Base-by-base conservation (phyloP, 2,888 invertebrate genomes). In the Nasonia oneida region DNA sequence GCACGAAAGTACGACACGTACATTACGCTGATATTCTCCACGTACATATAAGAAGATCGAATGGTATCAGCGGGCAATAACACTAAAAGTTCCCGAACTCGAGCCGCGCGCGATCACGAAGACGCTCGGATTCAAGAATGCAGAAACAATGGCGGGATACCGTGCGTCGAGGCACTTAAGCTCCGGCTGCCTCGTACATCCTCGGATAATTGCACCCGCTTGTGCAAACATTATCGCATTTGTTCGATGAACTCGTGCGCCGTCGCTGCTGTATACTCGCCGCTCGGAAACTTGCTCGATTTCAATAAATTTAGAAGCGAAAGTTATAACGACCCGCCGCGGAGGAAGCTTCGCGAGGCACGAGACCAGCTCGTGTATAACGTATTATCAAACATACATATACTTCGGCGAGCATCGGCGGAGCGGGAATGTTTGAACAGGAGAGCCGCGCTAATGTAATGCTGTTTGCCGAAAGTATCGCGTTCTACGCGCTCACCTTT, bases 401-500 rank as follows among this genome's bases (percentile, higher is more conserved):
- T 6, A 53, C 29, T 29, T 29, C 29, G 29, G 29, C 4, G 18
- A 57, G 15, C 57, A 18, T 5, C 64, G 64, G 29, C 29, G 29
- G 74, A 71, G 50, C 12, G 23, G 39, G 78, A 85, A 53, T 91
- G 91, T 91, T 92, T 91, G 91, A 89, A 89, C 90, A 89, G 90
- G 87, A 88, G n/a, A 61, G 57, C n/a, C 23, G n/a, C 88, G 90
- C 91, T 92, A 92, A 91, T 92, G 92, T 92, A 91, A 91, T 92
- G 89, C 89, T 91, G 92, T 92, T 92, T 92, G 89, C 89, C 84
- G 73, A 83, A 86, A 89, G 91, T 90, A 90, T 90, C 90, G 89
- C 89, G 88, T 91, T 87, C 89, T 90, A 84, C 86, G 23, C 33
- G 33, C 23, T 3, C 10, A n/a, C 39, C 67, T 23, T 15, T 12